Base-by-base conservation (phyloP, 2,113 vertebrate genomes). In the Aix galericulata region DNA sequence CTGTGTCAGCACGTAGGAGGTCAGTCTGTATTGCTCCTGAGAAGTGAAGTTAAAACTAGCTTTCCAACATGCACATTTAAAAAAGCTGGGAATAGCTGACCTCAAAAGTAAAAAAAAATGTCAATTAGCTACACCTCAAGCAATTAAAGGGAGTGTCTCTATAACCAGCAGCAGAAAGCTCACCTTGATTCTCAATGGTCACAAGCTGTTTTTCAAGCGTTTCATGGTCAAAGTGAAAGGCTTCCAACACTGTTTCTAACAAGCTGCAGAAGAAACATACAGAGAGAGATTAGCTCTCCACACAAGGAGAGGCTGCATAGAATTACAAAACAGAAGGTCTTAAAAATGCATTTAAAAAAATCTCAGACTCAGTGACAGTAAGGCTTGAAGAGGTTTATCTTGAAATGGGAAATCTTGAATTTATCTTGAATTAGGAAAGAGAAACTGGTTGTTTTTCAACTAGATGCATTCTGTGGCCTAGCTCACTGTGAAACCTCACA, bases 181-280 rank as follows among this genome's bases (percentile, higher is more conserved):
- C 89, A 99, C 99, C 98, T 91, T 96, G 97, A 89, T 69, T 97
- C 82, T 98, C 98, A 91, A 98, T 93, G 10, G 97, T 98, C 91
- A 98, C 83, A 89, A 99, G 98, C 92, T 99, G 98, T 91, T 98
- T 98, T 97, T 97, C 98, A 92, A 99, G 98, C 4, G 98, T 99
- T 91, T 98, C 94, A 38, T 98, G 96, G 96, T 99, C 99, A 42
- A 99, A 99, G 86, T 99, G 99, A 95, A 99, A 99, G 29, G 99
- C 98, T 83, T 99, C 99, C 86, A 99, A 97, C 58, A 99, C 98
- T 1, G 96, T 99, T 81, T 99, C 98, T 72, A 99, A 96, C 94
- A 99, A 97, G 95, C 99, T 99, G 96, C 31, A 14, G 75, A 82
- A 94, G 6, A 83, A 66, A 95, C 88, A 74, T n/a, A 73, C 1